These are phyloP conservation scores for Microchirus variegatus DNA, from an alignment of 2,797 vertebrate species.

Conservation along the genomic window DNA sequence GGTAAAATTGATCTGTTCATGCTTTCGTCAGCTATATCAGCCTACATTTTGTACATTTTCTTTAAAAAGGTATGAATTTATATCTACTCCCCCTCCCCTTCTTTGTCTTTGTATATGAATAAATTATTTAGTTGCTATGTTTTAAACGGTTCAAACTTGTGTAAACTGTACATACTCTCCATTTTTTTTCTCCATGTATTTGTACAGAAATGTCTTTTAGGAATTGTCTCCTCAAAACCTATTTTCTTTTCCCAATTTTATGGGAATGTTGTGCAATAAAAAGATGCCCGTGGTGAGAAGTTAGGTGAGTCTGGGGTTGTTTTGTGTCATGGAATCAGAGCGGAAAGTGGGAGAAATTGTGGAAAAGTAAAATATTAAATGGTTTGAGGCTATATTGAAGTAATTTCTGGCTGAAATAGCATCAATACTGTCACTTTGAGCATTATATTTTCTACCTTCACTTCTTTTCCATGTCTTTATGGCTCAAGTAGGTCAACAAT, in stretches of 20 bases:
- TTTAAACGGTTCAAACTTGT: constrained; percentile 79
- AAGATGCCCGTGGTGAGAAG: constrained; percentile 74
- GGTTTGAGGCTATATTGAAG: too few species aligned
- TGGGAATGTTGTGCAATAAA: constrained; percentile 99
- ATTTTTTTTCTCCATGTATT: constrained; percentile 82
- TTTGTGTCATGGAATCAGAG: constrained; percentile 10
- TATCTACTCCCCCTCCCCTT: constrained; percentile 72
- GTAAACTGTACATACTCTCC: constrained; percentile 91
- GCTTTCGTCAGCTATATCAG: constrained; percentile 59
- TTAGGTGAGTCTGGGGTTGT: not conserved
- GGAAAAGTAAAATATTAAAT: constrained; percentile 10
- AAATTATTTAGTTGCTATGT: constrained; percentile 88
- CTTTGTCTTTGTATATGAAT: constrained; percentile 88
- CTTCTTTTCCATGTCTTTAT: too few species aligned
- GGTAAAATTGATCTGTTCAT: constrained; percentile 53
- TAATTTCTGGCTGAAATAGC: too few species aligned
- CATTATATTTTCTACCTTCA: too few species aligned
- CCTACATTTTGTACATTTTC: constrained; percentile 63
- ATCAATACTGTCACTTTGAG: too few species aligned
- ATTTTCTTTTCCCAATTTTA: constrained; percentile 93
- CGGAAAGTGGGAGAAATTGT: not conserved
- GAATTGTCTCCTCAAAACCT: constrained; percentile 85
- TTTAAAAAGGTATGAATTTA: constrained; percentile 67
- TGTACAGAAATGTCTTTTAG: constrained; percentile 93
- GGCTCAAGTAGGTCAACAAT: too few species aligned